A percentile compares a stretch with the other conserved stretches of the same genome.
Evolutionary conservation across 2,113 vertebrate genomes (phyloP).

Genomic region (Notechis scutatus): DNA sequence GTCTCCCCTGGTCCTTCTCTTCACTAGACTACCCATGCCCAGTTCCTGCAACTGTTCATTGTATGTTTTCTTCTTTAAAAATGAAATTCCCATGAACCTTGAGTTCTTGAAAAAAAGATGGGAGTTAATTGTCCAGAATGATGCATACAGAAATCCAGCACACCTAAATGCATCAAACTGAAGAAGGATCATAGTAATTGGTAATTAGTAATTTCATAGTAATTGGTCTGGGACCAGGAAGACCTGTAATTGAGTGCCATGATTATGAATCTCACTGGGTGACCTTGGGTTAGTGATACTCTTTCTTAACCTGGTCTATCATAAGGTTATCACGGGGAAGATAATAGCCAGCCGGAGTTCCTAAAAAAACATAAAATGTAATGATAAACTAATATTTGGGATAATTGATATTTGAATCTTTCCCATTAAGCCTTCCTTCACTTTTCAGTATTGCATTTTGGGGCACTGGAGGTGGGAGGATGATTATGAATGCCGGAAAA

Average conservation of each 20-base stretch:
- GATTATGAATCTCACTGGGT: background rate
- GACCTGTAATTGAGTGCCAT: background rate
- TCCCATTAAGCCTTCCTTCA: background rate
- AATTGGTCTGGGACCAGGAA: background rate
- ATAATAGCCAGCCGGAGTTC: background rate
- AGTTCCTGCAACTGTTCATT: too few species aligned
- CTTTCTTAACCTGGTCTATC: background rate
- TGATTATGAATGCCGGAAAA: slow-evolving; percentile 40
- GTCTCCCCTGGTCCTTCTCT: too few species aligned
- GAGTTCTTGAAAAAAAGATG: background rate
- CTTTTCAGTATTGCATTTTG: background rate
- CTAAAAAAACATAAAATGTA: background rate
- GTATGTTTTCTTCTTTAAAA: background rate
- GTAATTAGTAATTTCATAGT: background rate
- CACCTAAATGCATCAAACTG: background rate
- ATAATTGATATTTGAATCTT: background rate
- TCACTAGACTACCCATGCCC: too few species aligned
- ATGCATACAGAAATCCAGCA: background rate
- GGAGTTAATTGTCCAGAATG: background rate
- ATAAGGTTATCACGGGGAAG: background rate
- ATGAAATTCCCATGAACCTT: background rate
- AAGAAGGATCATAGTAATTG: background rate
- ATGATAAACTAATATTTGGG: background rate
- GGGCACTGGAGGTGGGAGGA: background rate
- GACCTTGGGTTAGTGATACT: background rate